Percentiles rank a stretch among this genome's conserved stretches.
Evolutionary conservation across 2,113 vertebrate genomes (phyloP).

Genomic region (Corythaixoides concolor): DNA sequence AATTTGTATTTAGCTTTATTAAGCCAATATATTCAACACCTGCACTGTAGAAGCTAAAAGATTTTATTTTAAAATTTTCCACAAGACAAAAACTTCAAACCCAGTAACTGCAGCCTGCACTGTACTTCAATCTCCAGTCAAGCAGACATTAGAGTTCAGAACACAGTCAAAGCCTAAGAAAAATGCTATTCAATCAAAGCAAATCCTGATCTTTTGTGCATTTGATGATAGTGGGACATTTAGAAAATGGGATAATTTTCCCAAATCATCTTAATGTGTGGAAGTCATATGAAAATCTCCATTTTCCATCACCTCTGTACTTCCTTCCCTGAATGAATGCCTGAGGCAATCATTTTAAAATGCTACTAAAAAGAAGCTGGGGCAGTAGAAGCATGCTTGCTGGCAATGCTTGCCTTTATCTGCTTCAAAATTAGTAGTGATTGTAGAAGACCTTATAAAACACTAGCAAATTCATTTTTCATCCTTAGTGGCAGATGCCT

Average conservation of each 20-base stretch:
- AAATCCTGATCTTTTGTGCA: constrained; percentile 43
- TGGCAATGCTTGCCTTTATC: background rate
- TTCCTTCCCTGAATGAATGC: constrained; percentile 18
- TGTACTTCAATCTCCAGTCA: background rate
- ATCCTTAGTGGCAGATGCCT: background rate
- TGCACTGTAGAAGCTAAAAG: background rate
- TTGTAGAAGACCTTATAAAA: constrained; percentile 24
- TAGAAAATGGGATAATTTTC: constrained; percentile 65
- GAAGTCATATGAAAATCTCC: constrained; percentile 23
- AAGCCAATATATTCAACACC: background rate
- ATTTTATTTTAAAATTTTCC: background rate
- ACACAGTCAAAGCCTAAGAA: constrained; percentile 14
- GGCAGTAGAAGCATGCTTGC: background rate
- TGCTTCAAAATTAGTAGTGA: constrained; percentile 22
- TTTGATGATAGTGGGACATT: constrained; percentile 20
- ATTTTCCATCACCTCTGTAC: constrained; percentile 12
- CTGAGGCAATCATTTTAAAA: constrained; percentile 27
- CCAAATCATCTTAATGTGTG: constrained; percentile 41
- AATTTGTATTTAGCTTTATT: background rate
- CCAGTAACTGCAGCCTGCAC: background rate
- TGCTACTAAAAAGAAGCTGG: background rate
- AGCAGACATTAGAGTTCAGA: constrained; percentile 2
- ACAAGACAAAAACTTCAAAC: background rate
- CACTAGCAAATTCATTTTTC: background rate
- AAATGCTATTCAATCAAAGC: constrained; percentile 51